Evolutionary conservation across 2,113 vertebrate species (phyloP).

Genomic region (Oryzias javanicus): DNA sequence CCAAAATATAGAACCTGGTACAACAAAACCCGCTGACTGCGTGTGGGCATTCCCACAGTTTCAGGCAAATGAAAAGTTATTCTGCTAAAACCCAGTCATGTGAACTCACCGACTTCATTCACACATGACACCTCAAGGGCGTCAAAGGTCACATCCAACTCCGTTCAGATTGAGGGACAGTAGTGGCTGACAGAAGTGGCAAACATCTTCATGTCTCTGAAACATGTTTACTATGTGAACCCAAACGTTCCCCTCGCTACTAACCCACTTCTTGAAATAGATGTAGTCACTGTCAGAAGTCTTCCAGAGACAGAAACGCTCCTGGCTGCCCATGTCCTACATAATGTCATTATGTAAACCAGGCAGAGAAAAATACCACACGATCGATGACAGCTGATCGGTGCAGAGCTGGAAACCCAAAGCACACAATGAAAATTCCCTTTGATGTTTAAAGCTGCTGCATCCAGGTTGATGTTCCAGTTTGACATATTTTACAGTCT

Average conservation of each 20-base stretch:
- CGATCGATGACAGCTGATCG: conserved; percentile 51
- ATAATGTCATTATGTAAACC: conserved; percentile 75
- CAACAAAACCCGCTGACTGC: too few species aligned
- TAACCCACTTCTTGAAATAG: conserved; percentile 79
- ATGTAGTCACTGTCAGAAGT: conserved; percentile 74
- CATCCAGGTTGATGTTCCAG: neutral
- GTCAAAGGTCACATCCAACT: conserved; percentile 17
- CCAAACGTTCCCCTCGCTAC: conserved; percentile 69
- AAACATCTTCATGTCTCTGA: conserved; percentile 70
- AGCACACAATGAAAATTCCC: neutral
- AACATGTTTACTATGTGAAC: conserved; percentile 70
- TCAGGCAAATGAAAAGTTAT: too few species aligned
- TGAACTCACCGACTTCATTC: neutral
- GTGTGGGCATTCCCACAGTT: too few species aligned
- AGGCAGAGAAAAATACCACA: conserved; percentile 23
- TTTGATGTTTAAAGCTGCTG: neutral
- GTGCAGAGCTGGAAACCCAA: conserved; percentile 14
- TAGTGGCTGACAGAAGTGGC: conserved; percentile 56
- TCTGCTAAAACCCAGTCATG: neutral
- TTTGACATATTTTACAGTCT: too few species aligned
- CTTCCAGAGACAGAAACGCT: conserved; percentile 71
- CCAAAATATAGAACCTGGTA: too few species aligned
- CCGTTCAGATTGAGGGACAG: conserved; percentile 33
- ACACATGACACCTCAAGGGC: conserved; percentile 6
- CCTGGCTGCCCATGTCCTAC: conserved; percentile 76